Evolutionary conservation across 2,113 vertebrate species (phyloP).

Genomic region (Mugil cephalus): DNA sequence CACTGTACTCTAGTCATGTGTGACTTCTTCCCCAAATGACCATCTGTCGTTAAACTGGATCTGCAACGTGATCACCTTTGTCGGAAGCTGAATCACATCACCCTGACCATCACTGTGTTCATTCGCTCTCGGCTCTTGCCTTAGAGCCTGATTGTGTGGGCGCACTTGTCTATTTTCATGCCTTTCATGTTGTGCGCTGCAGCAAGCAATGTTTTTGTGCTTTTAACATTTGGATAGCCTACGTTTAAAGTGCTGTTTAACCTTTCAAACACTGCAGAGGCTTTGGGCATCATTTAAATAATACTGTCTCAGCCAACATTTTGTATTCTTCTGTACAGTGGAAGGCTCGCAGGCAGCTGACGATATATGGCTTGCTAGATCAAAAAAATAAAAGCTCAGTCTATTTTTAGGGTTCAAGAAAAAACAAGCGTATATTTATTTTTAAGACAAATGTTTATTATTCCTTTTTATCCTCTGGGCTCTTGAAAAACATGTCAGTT

Average conservation of each 20-base stretch:
- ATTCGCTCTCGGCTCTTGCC: slow-evolving; percentile 10
- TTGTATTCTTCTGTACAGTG: slow-evolving; percentile 31
- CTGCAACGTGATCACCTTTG: slow-evolving; percentile 6
- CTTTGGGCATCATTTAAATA: slow-evolving; percentile 64
- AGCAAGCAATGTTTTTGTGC: slow-evolving; percentile 52
- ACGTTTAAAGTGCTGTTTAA: slow-evolving; percentile 76
- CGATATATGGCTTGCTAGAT: slow-evolving; percentile 51
- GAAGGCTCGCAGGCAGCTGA: slow-evolving; percentile 39
- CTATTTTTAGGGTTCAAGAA: slow-evolving; percentile 75
- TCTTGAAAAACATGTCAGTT: slow-evolving; percentile 71
- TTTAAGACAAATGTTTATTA: slow-evolving; percentile 80
- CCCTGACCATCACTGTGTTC: slow-evolving; percentile 7
- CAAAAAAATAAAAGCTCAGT: slow-evolving; percentile 49
- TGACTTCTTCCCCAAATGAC: neutral
- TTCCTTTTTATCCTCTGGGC: slow-evolving; percentile 63
- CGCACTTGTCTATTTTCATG: slow-evolving; percentile 34
- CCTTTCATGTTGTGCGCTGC: slow-evolving; percentile 49
- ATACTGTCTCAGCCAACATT: slow-evolving; percentile 65
- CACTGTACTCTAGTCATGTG: neutral
- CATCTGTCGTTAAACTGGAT: slow-evolving; percentile 11
- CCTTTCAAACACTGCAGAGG: slow-evolving; percentile 67
- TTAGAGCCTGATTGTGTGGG: slow-evolving; percentile 42
- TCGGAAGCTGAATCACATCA: slow-evolving; percentile 18
- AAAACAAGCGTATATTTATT: slow-evolving; percentile 73
- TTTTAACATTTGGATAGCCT: slow-evolving; percentile 71